Base-by-base conservation (phyloP, 2,797 vertebrate species). In the Gastrophryne carolinensis region DNA sequence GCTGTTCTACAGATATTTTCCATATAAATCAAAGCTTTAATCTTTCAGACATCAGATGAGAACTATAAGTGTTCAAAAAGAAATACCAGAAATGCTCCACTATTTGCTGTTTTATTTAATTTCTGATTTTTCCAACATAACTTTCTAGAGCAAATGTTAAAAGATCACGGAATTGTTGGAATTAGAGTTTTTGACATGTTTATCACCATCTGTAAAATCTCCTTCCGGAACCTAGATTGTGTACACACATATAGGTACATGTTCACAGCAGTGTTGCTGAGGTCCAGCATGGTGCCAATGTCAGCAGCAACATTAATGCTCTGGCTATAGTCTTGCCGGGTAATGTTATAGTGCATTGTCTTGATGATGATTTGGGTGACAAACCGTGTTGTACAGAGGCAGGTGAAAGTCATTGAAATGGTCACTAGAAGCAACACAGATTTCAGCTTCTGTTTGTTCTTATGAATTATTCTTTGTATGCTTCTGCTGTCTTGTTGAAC, bases 191-290 rank as follows among this genome's bases (percentile, higher is more conserved):
- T 61, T 2, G 67, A 60, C 8, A 79, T 21, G 6, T 17, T 27
- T 52, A 75, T 80, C 35, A 79, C 24, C 49, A 82, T 84, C 7
- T 52, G 39, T 2, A 85, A n/a, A 26, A 89, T 72, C 71, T 89
- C 83, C 19, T 80, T 83, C 26, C 82, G 78, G 75, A 90, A 90
- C 66, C 76, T 84, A 13, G 79, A 50, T 60, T 91, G 87, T 0
- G 86, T 90, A 81, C 84, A 87, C 2, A 83, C 86, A 11, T 88
- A 88, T 24, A 90, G 81, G 65, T 85, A 86, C 85, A 87, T 88
- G 78, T 89, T 87, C 1, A 80, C 66, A 0, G 87, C 86, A 0
- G 87, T 74, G 0, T 87, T 88, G 63, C 75, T 85, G 17, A 90
- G 82, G 74, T 86, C 85, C 27, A 91, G 39, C 87, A 90, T 87